These are phyloP conservation scores for Onychomys arenicola DNA, from an alignment of 2,797 vertebrate genomes.

Conservation along the genomic window DNA sequence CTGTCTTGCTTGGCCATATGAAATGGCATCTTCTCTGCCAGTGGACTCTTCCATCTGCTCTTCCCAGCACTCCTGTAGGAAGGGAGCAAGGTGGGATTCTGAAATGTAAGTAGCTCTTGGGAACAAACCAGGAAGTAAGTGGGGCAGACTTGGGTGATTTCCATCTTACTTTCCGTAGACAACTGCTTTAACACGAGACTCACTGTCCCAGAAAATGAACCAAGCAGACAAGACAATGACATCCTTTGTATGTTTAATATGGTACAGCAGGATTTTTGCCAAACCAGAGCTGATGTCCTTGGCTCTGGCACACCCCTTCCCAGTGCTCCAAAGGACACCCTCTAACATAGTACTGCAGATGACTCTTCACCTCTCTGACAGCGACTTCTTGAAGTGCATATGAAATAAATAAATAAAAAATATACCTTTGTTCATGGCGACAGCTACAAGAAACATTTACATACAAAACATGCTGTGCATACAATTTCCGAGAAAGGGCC, in stretches of 20 bases:
- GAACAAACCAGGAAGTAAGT: not conserved
- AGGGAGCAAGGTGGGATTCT: too few relatives aligned
- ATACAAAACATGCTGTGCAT: constrained; percentile 91
- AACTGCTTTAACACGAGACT: not conserved
- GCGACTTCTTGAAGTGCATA: constrained; percentile 89
- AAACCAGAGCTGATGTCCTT: constrained; percentile 75
- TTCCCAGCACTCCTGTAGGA: not conserved
- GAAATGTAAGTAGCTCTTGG: not conserved
- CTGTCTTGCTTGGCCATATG: not conserved
- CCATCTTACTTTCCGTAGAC: not conserved
- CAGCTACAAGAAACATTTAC: constrained; percentile 92
- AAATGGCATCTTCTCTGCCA: not conserved
- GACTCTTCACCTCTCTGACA: constrained; percentile 89
- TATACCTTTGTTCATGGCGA: constrained; percentile 94
- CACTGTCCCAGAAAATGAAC: not conserved
- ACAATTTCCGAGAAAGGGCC: constrained; percentile 95
- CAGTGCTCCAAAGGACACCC: constrained; percentile 26
- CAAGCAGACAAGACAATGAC: constrained; percentile 62
- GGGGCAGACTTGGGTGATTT: not conserved
- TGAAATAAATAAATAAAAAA: constrained; percentile 99
- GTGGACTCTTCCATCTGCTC: too few relatives aligned
- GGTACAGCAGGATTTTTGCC: constrained; percentile 74
- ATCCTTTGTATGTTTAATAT: constrained; percentile 84
- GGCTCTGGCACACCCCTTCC: not conserved
- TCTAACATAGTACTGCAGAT: constrained; percentile 82